Base-by-base conservation (phyloP, 1,140 invertebrate genomes). In the Drosophila setifemur region DNA sequence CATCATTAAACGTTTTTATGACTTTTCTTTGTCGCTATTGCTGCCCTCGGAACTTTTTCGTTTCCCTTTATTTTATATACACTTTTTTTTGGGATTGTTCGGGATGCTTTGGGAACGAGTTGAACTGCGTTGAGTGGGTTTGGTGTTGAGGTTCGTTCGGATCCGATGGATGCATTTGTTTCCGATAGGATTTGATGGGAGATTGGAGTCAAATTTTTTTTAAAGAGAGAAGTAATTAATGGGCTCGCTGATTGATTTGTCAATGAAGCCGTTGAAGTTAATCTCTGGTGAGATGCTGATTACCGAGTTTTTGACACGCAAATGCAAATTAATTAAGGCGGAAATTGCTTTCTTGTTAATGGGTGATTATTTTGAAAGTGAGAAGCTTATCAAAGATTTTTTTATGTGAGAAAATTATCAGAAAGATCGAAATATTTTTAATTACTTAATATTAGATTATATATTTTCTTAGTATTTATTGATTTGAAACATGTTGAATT, bases 1-100 rank as follows among this genome's bases (percentile, higher is more conserved):
- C 86, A 89, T 89, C 86, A 89, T 89, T 89, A 89, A 89, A 89
- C 69, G 86, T 82, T 86, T 89, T 89, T 89, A 82, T 88, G 76
- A 67, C 76, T 86, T 77, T 89, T 81, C 86, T 86, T 89, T 88
- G 78, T 79, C 71, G 83, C 78, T 85, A 53, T 76, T 75, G 63
- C 58, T 78, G 71, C 63, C 58, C 58, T 68, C 82, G 48, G 70
- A 74, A 48, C 77, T 71, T 85, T 81, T 63, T 52, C 25, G 55
- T 45, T 48, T 53, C 70, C 54, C 60, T 49, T 60, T 25, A 11
- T 18, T 42, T 25, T 14, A 33, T 33, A 33, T 33, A 33, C 14
- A 33, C 7, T 57, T 33, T 48, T 21, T 39, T 28, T 44, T 35
- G 14, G 50, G 25, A 16, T 29, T 58, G 33, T 58, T 58, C 25